Evolutionary conservation across 1,140 invertebrate species (phyloP), one percentile per base, ranked within the genome.

Genomic region (Zaprionus tsacasi): DNA sequence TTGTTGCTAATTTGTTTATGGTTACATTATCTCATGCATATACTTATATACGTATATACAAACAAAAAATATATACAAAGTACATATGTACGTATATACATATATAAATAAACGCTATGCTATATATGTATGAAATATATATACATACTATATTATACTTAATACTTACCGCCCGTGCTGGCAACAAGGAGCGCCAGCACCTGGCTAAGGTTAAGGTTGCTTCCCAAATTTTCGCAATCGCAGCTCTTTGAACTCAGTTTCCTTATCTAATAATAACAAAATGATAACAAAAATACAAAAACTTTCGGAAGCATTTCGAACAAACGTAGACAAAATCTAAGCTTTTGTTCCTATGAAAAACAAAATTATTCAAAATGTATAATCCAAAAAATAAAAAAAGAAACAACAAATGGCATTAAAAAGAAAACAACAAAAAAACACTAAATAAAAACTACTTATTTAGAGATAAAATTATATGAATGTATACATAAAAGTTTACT

Each of bases 1-100:
- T 89, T 89, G 85, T 89, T 89, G 85, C 85, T 89, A 89, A 89
- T 90, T 89, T 89, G 86, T 89, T 91, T 91, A 91, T 91, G 90
- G 86, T 91, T 91, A 90, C 78, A 91, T 91, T 91, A 91, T 91
- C 90, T 88, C 82, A 88, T 83, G 76, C 79, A 89, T 88, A 80
- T 70, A 69, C 60, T 69, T 66, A 70, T 72, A 57, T 65, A 40
- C 70, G 56, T 73, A 76, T 87, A 78, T 73, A 81, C 68, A 66
- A 68, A 63, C 69, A 55, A 69, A 75, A 79, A 72, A 66, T 83
- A 66, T 58, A 38, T 59, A 70, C 43, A 50, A 11, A 50, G 40
- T 78, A 78, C 71, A 63, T 81, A 63, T 52, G 50, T 71, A 63
- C 52, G 66, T 67, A 57, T 76, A 57, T 66, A 40, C 33, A 48